Base-by-base conservation (phyloP, 2,888 invertebrate species). In the Ophion costatus region DNA sequence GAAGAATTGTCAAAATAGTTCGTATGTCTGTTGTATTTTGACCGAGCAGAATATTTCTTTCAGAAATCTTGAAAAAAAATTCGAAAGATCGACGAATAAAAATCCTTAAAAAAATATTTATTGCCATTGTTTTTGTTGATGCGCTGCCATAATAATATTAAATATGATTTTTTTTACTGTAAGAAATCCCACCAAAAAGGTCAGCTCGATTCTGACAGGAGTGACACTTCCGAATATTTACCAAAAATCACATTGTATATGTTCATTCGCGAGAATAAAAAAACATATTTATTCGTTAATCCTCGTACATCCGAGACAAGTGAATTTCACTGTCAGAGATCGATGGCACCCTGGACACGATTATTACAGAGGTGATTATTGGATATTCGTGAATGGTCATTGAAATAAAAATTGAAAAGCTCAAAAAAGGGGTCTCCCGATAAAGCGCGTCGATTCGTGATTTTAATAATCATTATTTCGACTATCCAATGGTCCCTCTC, bases 381-480 rank as follows among this genome's bases (percentile, higher is more conserved):
- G 59, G 59, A 59, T 59, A 22, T 59, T 22, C 59, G 51, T 51
- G 51, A 51, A 51, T 59, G 20, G 59, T 59, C 22, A 59, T 59
- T 59, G 59, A 67, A 67, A 73, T 51, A 33, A 73, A 51, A 77
- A 56, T 74, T 33, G 17, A 42, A 56, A 56, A 63, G 45, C 64
- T 45, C 24, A 22, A 77, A 59, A 77, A 45, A 33, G 33, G 7
- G 22, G 24, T 22, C 17, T 29, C 45, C n/a, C n/a, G 22, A 76
- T 42, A 57, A 61, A 66, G 24, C 38, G 10, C 42, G 67, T 69
- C 70, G 74, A 84, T 84, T 78, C 78, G 81, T 78, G 77, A 78
- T 77, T 80, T 84, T 79, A 79, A 79, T 84, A 79, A 82, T 79
- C 71, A 84, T 82, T 82, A 82, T 76, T 82, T 79, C 79, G 67